Base-by-base conservation (phyloP, 2,113 vertebrate species). In the Pteronura brasiliensis region DNA sequence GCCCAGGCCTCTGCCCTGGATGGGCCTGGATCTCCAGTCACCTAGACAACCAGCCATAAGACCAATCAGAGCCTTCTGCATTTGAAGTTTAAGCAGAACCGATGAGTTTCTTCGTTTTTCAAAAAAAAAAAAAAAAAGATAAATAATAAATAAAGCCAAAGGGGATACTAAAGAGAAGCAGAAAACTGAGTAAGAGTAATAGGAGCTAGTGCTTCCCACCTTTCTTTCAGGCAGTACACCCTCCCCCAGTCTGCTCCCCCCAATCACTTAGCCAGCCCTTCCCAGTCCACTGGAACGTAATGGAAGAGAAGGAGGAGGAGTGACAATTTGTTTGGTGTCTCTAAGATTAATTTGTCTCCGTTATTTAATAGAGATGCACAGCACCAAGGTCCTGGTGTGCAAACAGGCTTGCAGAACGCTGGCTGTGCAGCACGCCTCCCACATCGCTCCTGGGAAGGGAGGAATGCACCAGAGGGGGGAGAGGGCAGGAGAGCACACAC, bases 241-340 rank as follows among this genome's bases (percentile, higher is more conserved):
- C 81, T 92, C 42, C 79, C 95, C 80, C 49, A 97, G 93, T 95
- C 83, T 76, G 59, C 79, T 59, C 94, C 95, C 95, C 96, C 97
- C 97, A 97, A 94, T 88, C 63, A 42, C 96, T 97, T 97, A 97
- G 98, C 98, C 97, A 98, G 97, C 96, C 98, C 95, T 97, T 98
- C 98, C 97, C 97, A 98, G 98, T 98, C 98, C 97, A 98, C 98
- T 98, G 98, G 97, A 98, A 99, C 88, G 93, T 97, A 98, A 98
- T 97, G 95, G 96, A 98, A 97, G 97, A 98, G 97, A 87, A 97
- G 88, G 98, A 99, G 97, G 93, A 99, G 98, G 98, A 99, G 98
- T 98, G 98, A 99, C 99, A 99, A 99, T 99, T 99, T 99, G 99
- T 99, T 99, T 99, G 98, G 99, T 99, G 99, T 99, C 99, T 99